Conservation (phyloP, 2,797 vertebrate species). For the Telmatherina bonti region DNA sequence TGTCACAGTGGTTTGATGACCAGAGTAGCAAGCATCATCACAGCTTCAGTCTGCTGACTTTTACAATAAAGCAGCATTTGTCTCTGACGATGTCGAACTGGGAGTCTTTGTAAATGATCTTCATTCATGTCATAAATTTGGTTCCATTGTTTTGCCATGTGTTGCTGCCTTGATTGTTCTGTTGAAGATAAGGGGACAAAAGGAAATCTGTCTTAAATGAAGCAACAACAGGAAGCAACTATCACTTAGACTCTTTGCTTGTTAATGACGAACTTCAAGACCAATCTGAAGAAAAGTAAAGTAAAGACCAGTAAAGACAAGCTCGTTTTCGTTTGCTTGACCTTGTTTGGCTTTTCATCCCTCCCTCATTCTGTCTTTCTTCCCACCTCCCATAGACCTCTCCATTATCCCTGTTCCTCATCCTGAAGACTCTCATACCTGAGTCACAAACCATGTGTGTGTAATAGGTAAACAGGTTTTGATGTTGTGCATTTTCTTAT, state of each 20-base stretch:
- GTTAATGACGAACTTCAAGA: conserved; percentile 81
- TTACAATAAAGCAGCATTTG: not conserved
- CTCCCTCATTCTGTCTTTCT: conserved; percentile 19
- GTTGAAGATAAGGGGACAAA: conserved; percentile 61
- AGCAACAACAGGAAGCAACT: conserved; percentile 82
- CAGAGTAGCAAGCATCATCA: not conserved
- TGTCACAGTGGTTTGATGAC: not conserved
- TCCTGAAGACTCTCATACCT: conserved; percentile 19
- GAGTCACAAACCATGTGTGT: not conserved
- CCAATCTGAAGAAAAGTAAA: conserved; percentile 54
- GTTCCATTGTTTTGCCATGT: conserved; percentile 44
- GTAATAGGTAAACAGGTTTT: not conserved
- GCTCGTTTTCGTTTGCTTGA: conserved; percentile 39
- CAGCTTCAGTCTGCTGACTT: not conserved
- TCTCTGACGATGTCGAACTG: not conserved
- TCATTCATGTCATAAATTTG: not conserved
- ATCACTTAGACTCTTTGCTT: conserved; percentile 73
- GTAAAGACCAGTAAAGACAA: conserved; percentile 49
- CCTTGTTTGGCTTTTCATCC: conserved; percentile 21
- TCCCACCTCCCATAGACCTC: conserved; percentile 4
- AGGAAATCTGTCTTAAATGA: conserved; percentile 75
- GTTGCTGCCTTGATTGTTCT: conserved; percentile 51
- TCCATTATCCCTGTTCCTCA: conserved; percentile 11
- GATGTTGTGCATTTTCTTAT: not conserved
- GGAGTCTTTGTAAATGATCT: conserved; percentile 10